Evolutionary conservation across 2,888 invertebrate species (phyloP).

Genomic region (Pandemis corylana): DNA sequence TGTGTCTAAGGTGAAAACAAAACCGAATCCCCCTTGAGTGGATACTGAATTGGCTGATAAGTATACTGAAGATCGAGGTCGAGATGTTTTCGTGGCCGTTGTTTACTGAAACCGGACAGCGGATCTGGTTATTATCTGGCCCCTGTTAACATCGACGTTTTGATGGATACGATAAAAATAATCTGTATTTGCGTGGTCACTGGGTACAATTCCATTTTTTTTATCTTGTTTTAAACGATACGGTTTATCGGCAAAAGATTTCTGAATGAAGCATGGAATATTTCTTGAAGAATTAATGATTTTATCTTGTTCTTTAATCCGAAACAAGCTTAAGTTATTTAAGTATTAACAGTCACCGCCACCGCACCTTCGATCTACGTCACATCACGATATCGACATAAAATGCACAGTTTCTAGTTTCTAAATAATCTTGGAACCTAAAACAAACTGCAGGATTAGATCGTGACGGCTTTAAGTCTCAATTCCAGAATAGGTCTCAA

Average conservation of each 20-base stretch:
- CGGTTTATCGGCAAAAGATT: slow-evolving; percentile 28
- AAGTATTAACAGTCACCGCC: slow-evolving; percentile 13
- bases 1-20: too few relatives aligned
- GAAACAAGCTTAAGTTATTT: slow-evolving; percentile 14
- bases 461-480: slow-evolving; percentile 46
- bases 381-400: neutral
- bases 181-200: slow-evolving; percentile 30
- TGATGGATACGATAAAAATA: slow-evolving; percentile 35
- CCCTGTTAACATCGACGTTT: slow-evolving; percentile 20
- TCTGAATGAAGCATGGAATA: slow-evolving; percentile 23
- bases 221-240: slow-evolving; percentile 33
- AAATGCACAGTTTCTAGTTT: neutral
- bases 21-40: neutral
- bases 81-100: slow-evolving; percentile 31
- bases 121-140: slow-evolving; percentile 45
- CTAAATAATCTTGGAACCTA: slow-evolving; percentile 16
- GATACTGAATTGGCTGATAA: slow-evolving; percentile 25
- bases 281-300: neutral
- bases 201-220: slow-evolving; percentile 35
- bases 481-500: slow-evolving; percentile 44
- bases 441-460: slow-evolving; percentile 42
- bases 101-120: slow-evolving; percentile 41
- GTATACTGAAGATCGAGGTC: slow-evolving; percentile 27
- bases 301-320: slow-evolving; percentile 23
- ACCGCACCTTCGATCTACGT: slow-evolving; percentile 17